Evolutionary conservation across 2,888 invertebrate species (phyloP).

Genomic region (Antheraea assamensis): DNA sequence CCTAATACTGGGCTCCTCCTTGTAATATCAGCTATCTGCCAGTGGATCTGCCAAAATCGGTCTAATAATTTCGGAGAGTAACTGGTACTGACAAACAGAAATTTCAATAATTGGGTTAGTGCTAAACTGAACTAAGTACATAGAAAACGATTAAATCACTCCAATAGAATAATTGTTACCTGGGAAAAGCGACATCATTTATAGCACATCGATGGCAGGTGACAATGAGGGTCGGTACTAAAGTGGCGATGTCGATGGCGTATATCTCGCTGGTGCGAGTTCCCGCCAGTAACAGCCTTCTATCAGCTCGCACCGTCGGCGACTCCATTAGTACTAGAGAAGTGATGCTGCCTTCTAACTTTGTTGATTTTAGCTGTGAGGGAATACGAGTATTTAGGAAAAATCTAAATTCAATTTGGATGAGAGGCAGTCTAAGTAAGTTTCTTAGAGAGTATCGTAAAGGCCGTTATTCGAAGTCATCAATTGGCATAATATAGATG

Average conservation of each 20-base stretch:
- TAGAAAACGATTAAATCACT: too few species aligned
- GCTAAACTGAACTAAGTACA: too few species aligned
- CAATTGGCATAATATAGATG: too few species aligned
- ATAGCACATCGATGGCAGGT: constrained; percentile 93
- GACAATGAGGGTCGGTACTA: constrained; percentile 86
- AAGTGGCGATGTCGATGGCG: constrained; percentile 85
- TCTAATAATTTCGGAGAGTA: too few species aligned
- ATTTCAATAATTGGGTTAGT: too few species aligned
- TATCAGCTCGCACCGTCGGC: constrained; percentile 47
- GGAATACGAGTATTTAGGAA: constrained; percentile 46
- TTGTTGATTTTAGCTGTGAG: constrained; percentile 78
- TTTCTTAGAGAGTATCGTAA: too few species aligned
- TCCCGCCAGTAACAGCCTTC: constrained; percentile 86
- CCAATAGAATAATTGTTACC: constrained; percentile 62
- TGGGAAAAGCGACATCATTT: constrained; percentile 91
- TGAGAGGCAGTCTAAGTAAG: not conserved
- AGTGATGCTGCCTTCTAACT: constrained; percentile 86
- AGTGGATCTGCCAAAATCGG: too few species aligned
- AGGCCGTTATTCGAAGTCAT: too few species aligned
- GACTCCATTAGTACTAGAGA: constrained; percentile 85
- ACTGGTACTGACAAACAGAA: too few species aligned
- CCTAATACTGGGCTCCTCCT: too few species aligned
- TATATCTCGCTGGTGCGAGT: constrained; percentile 92
- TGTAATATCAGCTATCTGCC: too few species aligned
- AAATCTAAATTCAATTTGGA: not conserved